Evolutionary conservation across 2,888 invertebrate genomes (phyloP).

Genomic region (Lasioglossum leucozonium): DNA sequence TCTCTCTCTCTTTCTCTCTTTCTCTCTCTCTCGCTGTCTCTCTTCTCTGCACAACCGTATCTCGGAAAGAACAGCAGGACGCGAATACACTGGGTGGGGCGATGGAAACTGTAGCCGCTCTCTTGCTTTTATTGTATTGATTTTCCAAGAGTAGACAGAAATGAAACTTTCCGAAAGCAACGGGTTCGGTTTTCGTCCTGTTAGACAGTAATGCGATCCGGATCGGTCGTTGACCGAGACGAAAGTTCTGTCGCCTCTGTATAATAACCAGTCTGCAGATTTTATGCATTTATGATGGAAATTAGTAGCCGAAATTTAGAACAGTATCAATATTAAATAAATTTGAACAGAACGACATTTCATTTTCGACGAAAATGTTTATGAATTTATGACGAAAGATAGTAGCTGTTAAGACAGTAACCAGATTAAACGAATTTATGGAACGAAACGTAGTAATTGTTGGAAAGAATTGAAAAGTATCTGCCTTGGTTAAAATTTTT

Average conservation of each 20-base stretch:
- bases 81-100: constrained; percentile 4
- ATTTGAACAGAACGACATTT: not conserved
- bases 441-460: too few species aligned
- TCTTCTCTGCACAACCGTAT: constrained; percentile 7
- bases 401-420: not conserved
- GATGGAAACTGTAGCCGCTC: not conserved
- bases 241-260: not conserved
- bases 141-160: not conserved
- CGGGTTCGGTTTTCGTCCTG: constrained; percentile 8
- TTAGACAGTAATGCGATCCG: not conserved
- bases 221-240: not conserved
- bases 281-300: not conserved
- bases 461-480: too few species aligned
- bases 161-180: constrained; percentile 9
- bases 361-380: not conserved
- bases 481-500: too few species aligned
- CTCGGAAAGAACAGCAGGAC: constrained; percentile 25
- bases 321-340: not conserved
- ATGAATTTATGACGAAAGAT: not conserved
- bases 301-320: not conserved
- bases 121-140: constrained; percentile 20
- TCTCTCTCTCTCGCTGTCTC: not conserved
- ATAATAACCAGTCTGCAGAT: not conserved
- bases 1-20: not conserved
- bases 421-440: not conserved